Percentiles rank a stretch among this genome's conserved stretches.
Conservation (phyloP, 2,797 vertebrate species). For the Pogonophryne albipinna region DNA sequence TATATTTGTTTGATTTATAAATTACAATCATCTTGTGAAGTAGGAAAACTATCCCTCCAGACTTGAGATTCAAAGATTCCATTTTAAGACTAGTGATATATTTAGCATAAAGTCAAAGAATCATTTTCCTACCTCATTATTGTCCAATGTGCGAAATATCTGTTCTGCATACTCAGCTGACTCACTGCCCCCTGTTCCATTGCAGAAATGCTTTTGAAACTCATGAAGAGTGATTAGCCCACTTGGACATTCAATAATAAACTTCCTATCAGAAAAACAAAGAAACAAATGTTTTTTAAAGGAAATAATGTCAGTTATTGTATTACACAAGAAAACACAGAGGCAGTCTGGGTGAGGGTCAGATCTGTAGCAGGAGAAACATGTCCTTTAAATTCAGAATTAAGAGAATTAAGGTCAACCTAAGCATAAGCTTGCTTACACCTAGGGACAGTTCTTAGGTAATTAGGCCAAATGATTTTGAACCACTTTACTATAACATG, state of each 20-base stretch:
- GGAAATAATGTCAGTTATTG: neutral
- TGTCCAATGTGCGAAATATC: conserved; percentile 82
- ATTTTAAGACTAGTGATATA: neutral
- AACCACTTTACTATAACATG: conserved; percentile 30
- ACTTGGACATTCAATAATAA: conserved; percentile 80
- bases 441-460: neutral
- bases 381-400: conserved; percentile 34
- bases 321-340: neutral
- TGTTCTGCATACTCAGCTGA: conserved; percentile 78
- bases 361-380: conserved; percentile 7
- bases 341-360: neutral
- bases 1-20: neutral
- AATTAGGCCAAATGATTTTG: conserved; percentile 47
- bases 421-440: conserved; percentile 52
- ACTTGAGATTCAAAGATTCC: neutral
- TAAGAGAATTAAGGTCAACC: conserved; percentile 56
- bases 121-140: conserved; percentile 66
- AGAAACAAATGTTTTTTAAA: conserved; percentile 12
- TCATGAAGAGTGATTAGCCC: conserved; percentile 80
- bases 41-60: neutral
- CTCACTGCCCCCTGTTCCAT: conserved; percentile 77
- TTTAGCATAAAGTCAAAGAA: neutral
- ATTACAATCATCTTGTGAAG: neutral
- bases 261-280: conserved; percentile 71
- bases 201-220: conserved; percentile 83